These are phyloP conservation scores for Mesochorus sp. DNA, from an alignment of 2,888 invertebrate genomes.

Conservation along the genomic window DNA sequence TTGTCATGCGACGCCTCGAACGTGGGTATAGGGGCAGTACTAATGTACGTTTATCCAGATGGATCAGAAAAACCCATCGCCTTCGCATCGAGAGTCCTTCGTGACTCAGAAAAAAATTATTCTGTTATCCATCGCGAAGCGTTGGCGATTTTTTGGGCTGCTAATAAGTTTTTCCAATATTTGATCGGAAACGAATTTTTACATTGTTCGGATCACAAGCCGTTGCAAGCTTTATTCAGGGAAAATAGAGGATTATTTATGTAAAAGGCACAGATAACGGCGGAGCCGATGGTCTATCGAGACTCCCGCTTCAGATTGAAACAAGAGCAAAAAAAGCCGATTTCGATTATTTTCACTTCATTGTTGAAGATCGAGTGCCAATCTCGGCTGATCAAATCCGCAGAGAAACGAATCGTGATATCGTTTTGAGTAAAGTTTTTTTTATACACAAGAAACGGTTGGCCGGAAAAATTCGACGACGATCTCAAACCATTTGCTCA, in stretches of 20 bases:
- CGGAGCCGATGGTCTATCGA: constrained; percentile 59
- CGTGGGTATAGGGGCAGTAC: constrained; percentile 71
- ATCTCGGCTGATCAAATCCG: constrained; percentile 31
- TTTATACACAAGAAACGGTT: constrained; percentile 20
- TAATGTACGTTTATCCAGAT: constrained; percentile 68
- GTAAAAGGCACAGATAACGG: constrained; percentile 53
- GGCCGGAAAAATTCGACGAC: constrained; percentile 21
- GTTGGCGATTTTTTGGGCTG: constrained; percentile 74
- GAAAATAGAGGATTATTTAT: constrained; percentile 71
- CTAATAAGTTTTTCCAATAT: constrained; percentile 76
- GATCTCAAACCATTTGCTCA: constrained; percentile 5
- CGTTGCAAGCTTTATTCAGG: constrained; percentile 70
- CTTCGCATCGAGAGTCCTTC: constrained; percentile 72
- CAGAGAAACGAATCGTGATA: constrained; percentile 25
- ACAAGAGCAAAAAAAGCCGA: constrained; percentile 20
- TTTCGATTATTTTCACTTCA: constrained; percentile 55
- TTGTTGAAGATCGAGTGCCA: constrained; percentile 39
- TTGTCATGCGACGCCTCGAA: constrained; percentile 61
- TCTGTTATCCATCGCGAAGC: constrained; percentile 74
- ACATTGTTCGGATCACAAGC: constrained; percentile 73
- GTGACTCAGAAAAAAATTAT: constrained; percentile 73
- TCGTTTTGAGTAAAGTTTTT: constrained; percentile 29
- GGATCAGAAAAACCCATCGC: constrained; percentile 69
- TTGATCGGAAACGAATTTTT: constrained; percentile 72
- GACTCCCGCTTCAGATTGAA: constrained; percentile 43